Conservation (phyloP, 1,140 invertebrate genomes). For the Cherax quadricarinatus region DNA sequence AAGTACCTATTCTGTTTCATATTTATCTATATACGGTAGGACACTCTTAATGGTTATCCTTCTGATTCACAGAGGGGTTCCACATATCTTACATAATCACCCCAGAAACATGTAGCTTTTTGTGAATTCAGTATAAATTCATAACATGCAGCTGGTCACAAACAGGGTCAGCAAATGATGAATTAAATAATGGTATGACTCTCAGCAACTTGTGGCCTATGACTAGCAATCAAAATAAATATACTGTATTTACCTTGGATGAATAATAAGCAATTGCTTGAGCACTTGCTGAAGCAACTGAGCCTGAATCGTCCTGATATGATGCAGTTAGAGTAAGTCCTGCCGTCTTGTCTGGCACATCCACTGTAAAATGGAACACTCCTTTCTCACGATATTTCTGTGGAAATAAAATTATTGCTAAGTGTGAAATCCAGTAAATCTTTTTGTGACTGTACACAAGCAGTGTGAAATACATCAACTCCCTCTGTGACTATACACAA, state of each 20-base stretch:
- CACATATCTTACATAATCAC: too few species aligned
- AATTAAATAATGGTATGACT: too few species aligned
- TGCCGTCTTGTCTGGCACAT: conserved; percentile 75
- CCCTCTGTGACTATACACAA: neutral
- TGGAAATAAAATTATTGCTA: neutral
- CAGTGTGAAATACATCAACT: neutral
- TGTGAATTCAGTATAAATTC: too few species aligned
- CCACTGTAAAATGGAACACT: conserved; percentile 75
- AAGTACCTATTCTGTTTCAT: too few species aligned
- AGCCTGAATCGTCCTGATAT: conserved; percentile 75
- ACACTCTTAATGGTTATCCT: too few species aligned
- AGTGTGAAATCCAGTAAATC: neutral
- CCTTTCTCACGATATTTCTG: conserved; percentile 74
- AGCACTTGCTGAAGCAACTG: conserved; percentile 74
- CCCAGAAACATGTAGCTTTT: too few species aligned
- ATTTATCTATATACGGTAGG: too few species aligned
- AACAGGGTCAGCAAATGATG: too few species aligned
- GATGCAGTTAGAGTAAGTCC: conserved; percentile 75
- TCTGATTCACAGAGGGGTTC: too few species aligned
- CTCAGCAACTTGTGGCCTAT: too few species aligned
- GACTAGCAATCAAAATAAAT: neutral
- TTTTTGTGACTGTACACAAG: neutral
- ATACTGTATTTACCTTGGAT: conserved; percentile 45
- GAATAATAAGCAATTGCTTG: conserved; percentile 74
- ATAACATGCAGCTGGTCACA: too few species aligned